These are phyloP conservation scores for Avahi laniger DNA, from an alignment of 2,797 vertebrate genomes.

Conservation along the genomic window DNA sequence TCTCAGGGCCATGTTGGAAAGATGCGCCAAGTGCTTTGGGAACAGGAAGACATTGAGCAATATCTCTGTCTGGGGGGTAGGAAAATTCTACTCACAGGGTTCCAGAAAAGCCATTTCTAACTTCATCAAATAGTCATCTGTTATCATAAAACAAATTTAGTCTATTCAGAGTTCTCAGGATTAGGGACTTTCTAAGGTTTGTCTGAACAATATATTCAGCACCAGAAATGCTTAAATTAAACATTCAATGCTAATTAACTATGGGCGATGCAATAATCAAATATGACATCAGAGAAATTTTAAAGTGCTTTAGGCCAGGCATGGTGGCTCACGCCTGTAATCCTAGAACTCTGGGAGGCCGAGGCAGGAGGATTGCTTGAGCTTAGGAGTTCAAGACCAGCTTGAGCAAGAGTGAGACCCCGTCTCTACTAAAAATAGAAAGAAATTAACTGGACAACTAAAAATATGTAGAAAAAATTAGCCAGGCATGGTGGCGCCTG, in stretches of 20 bases:
- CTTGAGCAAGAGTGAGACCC: too few relatives aligned
- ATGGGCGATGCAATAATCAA: neutral
- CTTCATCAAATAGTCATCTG: neutral
- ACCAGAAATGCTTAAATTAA: neutral
- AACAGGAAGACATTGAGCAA: neutral
- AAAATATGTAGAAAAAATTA: too few relatives aligned
- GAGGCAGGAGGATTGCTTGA: too few relatives aligned
- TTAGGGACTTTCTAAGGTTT: neutral
- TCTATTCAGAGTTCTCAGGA: neutral
- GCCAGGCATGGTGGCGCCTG: rapidly evolving
- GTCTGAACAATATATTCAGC: neutral
- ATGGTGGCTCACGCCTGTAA: too few relatives aligned
- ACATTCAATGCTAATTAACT: neutral
- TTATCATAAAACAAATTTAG: neutral
- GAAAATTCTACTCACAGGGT: neutral
- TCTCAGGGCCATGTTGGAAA: neutral
- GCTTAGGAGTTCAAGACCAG: too few relatives aligned
- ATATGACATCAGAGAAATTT: neutral
- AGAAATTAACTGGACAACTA: too few relatives aligned
- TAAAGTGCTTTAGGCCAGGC: neutral
- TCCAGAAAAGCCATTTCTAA: neutral
- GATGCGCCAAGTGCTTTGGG: neutral
- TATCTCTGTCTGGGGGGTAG: neutral
- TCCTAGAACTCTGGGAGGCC: too few relatives aligned
- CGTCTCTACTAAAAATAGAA: too few relatives aligned